Conservation (phyloP, 2,797 vertebrate genomes). For the Sebastes steindachneri region DNA sequence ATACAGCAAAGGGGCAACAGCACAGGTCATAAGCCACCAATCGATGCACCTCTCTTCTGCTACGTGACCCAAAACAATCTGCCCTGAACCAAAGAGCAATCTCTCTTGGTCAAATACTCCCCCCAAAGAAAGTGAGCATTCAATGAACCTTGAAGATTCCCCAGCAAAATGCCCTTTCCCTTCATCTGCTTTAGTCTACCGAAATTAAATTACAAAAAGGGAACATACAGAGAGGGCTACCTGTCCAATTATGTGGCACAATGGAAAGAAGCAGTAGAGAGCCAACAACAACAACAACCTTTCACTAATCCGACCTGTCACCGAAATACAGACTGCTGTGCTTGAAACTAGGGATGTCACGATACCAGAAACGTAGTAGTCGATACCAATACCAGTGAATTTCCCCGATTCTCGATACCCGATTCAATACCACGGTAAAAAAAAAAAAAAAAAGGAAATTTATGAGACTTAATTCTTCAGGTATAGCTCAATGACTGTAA, state of each 20-base stretch:
- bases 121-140: background rate
- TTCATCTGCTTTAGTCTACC: background rate
- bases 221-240: background rate
- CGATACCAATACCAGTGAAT: too few species aligned
- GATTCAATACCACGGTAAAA: too few species aligned
- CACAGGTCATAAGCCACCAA: background rate
- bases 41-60: background rate
- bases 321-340: too few species aligned
- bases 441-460: too few species aligned
- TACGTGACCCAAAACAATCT: background rate
- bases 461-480: too few species aligned
- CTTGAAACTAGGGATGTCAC: too few species aligned
- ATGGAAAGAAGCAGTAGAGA: background rate
- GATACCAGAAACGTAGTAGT: too few species aligned
- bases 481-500: too few species aligned
- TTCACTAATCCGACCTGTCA: too few species aligned
- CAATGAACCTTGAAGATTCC: background rate
- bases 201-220: background rate
- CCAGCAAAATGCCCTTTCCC: background rate
- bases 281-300: too few species aligned
- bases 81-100: background rate
- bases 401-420: too few species aligned
- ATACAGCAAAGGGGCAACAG: background rate
- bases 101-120: background rate
- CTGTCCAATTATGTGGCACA: background rate